A percentile compares a stretch with the other conserved stretches of the same genome.
Conservation (phyloP, 2,797 vertebrate genomes). For the Ceryle rudis region DNA sequence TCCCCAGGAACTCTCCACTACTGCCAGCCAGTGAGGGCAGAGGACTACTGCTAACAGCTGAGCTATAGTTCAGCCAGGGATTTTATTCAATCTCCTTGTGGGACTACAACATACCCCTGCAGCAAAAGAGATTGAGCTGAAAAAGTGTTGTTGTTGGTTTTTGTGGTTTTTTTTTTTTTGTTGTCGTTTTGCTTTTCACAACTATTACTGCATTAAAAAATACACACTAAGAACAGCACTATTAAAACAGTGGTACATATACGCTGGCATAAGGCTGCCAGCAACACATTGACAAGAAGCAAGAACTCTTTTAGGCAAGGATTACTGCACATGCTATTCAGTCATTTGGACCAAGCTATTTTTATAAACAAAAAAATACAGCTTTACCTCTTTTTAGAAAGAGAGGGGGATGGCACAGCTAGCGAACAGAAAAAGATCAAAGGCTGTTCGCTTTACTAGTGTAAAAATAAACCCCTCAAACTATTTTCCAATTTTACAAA, state of each 20-base stretch:
- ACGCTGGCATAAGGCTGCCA: background rate
- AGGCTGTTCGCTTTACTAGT: background rate
- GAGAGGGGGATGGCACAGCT: background rate
- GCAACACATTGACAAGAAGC: background rate
- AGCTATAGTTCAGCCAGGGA: slow-evolving; percentile 69
- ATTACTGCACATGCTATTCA: background rate
- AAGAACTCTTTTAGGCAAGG: background rate
- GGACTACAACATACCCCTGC: slow-evolving; percentile 71
- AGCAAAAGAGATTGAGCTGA: slow-evolving; percentile 72
- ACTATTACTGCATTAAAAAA: slow-evolving; percentile 36
- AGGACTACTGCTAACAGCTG: slow-evolving; percentile 70
- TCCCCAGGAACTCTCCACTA: slow-evolving; percentile 71
- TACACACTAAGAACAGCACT: slow-evolving; percentile 16
- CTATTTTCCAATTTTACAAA: background rate
- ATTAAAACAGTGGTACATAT: background rate
- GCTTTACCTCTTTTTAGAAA: background rate
- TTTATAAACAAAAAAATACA: background rate
- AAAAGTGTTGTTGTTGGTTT: background rate
- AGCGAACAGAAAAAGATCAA: background rate
- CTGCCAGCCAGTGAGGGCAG: slow-evolving; percentile 68
- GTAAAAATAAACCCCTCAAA: background rate
- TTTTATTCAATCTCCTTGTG: slow-evolving; percentile 70
- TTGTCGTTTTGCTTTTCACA: slow-evolving; percentile 15
- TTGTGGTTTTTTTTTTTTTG: background rate
- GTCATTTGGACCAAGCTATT: slow-evolving; percentile 18